Evolutionary conservation across 2,797 vertebrate genomes (phyloP), one percentile per base, ranked within the genome.

Genomic region (Leuciscus waleckii): DNA sequence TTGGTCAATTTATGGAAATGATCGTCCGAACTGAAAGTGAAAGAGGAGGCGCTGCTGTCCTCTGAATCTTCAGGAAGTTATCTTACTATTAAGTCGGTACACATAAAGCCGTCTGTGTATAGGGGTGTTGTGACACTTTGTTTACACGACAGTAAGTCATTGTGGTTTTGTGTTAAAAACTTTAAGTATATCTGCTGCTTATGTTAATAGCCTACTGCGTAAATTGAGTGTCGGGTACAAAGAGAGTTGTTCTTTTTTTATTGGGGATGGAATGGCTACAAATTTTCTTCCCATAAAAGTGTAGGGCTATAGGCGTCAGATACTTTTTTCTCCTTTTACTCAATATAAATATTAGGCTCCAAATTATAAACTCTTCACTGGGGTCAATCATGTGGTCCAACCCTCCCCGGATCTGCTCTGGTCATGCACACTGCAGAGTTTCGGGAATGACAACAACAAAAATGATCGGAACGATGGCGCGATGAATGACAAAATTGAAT

Each of bases 1-100:
- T n/a, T 67, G 9, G 51, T 21, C 37, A 46, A 19, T n/a, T 39
- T n/a, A 19, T 63, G 13, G 5, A 26, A 51, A 26, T 37, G 54
- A 63, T 23, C 56, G 56, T 80, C 77, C 32, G 23, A 80, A 65
- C 17, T 63, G 84, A 85, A 85, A 85, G 69, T 81, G 35, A 73
- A 85, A 81, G 68, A 21, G 54, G 49, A 39, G 37, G 37, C 3
- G 14, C 39, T 63, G 35, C 58, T 46, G 16, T 13, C 13, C 17
- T 10, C 21, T 26, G 26, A 61, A 13, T 58, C 11, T 58, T 43
- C 58, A 79, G 76, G 76, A 79, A 79, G 76, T 61, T 23, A 26
- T 61, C 4, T 4, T 9, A 13, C 1, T 21, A 17, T 51, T 5
- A 74, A 21, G 0, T 9, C n/a, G 14, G 1, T 29, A 17, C 14